These are phyloP conservation scores for Fistularia tabacaria DNA, from an alignment of 2,797 vertebrate genomes.

Conservation along the genomic window DNA sequence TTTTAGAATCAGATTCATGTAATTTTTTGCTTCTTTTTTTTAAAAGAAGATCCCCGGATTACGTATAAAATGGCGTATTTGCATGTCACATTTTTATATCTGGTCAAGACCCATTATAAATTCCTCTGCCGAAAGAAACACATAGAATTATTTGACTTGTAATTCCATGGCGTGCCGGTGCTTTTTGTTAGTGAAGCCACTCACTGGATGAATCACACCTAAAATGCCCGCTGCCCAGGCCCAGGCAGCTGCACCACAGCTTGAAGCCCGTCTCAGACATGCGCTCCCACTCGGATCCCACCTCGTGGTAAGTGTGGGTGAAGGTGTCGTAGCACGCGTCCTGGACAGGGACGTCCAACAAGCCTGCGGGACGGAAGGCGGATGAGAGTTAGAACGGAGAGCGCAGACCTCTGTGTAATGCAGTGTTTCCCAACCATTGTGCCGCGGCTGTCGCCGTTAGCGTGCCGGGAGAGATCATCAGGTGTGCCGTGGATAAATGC, in stretches of 20 bases:
- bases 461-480: no score
- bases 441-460: no score
- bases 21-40: not conserved
- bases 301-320: conserved; percentile 84
- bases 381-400: no score
- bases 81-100: no score
- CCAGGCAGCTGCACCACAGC: conserved; percentile 93
- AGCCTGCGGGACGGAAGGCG: conserved; percentile 47
- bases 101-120: conserved; percentile 25
- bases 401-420: no score
- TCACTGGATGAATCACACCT: conserved; percentile 99
- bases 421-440: no score
- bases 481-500: no score
- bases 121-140: conserved; percentile 25
- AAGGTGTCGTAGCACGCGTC: conserved; percentile 93
- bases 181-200: conserved; percentile 75
- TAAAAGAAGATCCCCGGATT: no score
- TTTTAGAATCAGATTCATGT: not conserved
- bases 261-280: conserved; percentile 97
- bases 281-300: conserved; percentile 95
- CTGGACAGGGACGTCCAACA: conserved; percentile 61
- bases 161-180: conserved; percentile 50
- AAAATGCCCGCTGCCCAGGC: conserved; percentile 95
- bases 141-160: conserved; percentile 44
- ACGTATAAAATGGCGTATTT: no score